Evolutionary conservation across 2,888 invertebrate genomes (phyloP), one percentile per base, ranked within the genome.

Genomic region (Xestia rhomboidea): DNA sequence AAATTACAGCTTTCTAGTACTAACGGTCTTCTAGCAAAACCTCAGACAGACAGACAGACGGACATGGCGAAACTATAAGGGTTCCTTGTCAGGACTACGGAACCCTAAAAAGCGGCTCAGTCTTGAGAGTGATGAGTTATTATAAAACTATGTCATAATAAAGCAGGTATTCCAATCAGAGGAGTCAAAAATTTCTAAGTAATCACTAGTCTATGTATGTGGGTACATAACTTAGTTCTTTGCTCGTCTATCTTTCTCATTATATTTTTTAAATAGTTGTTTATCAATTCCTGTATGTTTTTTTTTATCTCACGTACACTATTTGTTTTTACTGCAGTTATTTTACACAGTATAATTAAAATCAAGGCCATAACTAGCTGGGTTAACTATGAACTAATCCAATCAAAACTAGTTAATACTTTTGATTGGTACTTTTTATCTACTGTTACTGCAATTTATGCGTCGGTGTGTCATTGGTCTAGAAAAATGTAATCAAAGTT

Each of bases 311-410:
- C 27, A 27, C 18, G 13, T 41, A 49, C 46, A 62, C 24, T 41
- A 24, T 75, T 41, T 54, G 5, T 73, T 73, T 68, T 62, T 34
- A n/a, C 30, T 73, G 30, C 15, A 21, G 30, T 34, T 54, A 49
- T 44, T 54, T 21, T n/a, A 21, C 10, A 5, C n/a, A 44, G n/a
- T 44, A 1, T 44, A 46, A 44, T 57, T 70, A 27, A 70, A 73
- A 73, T 34, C 10, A 70, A 27, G 27, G 57, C 1, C 34, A 44
- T 57, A 21, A 30, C 57, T 49, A 21, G 46, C 46, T 68, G n/a
- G 24, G 15, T 57, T 68, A 1, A 34, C 4, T 60, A 18, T 24
- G 15, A 46, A 38, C 6, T 69, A 57, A 69, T 60, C 2, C 44
- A 46, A 69, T 71, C 0, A 46, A 21, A 30, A 27, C 18, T 46